Evolutionary conservation across 30 jellyfish, hydroid and myxozoan species (phyloP), one percentile per base, ranked within the genome.

Genomic region (Pseudorhiza aurosa): DNA sequence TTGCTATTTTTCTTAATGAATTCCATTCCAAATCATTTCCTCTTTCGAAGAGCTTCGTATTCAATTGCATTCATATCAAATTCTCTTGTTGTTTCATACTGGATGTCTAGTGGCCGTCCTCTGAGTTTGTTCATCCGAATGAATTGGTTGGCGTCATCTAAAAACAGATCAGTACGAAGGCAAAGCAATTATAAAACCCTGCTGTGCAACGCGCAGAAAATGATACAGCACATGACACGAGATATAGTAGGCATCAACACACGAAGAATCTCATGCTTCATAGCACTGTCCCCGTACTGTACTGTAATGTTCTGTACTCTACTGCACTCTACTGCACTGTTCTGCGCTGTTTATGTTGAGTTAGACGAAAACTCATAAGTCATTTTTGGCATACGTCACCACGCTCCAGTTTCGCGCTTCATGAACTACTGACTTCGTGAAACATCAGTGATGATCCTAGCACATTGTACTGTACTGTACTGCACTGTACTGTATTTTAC

Each of bases 111-210:
- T 2, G 97, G 90, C 64, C 79, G 78, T 12, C 97, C 97, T 50
- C 68, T 77, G 46, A 88, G 12, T 30, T 12, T 4, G 57, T 76
- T 69, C 68, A 83, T 44, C 77, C 91, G 91, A 69, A 88, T 88
- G 63, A 88, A 88, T 55, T 55, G 58, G 58, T 88, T 88, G 77
- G 97, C 97, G 78, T 88, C 93, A 51, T 88, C 97, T 88, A 53
- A 8, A 29, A 31, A 46, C 56, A 47, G 49, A 33, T 19, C 39
- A 70, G 83, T 70, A 45, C 68, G n/a, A n/a, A n/a, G n/a, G n/a
- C n/a, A n/a, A n/a, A n/a, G n/a, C n/a, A n/a, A n/a, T 71, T 30
- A 18, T 64, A 8, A 64, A 36, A 64, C 36, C 36, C 25, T 64
- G 26, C 24, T 3, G 58, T n/a, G n/a, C n/a, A n/a, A n/a, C n/a